A percentile compares a stretch with the other conserved stretches of the same genome.
These are phyloP conservation scores for Antennarius maculatus DNA, from an alignment of 2,797 vertebrate genomes.

Conservation along the genomic window DNA sequence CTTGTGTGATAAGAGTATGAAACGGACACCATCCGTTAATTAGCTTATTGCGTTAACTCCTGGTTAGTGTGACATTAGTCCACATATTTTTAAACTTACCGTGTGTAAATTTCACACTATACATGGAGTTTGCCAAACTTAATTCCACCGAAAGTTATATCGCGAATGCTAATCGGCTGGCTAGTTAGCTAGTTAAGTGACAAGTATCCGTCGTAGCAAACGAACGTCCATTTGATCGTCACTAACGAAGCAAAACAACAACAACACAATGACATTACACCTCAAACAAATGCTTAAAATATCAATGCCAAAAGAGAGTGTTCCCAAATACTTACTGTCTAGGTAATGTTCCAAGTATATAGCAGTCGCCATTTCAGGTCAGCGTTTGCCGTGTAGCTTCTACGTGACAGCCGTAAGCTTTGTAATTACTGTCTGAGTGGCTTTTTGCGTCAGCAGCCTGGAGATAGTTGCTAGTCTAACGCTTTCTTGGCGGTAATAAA, in stretches of 20 bases:
- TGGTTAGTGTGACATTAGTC: not conserved
- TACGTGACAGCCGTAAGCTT: slow-evolving; percentile 57
- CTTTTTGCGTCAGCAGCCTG: slow-evolving; percentile 42
- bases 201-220: slow-evolving; percentile 13
- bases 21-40: too few relatives aligned
- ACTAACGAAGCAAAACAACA: not conserved
- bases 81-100: fast-evolving
- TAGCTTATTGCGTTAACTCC: not conserved
- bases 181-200: slow-evolving; percentile 35
- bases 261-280: not conserved
- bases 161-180: slow-evolving; percentile 39
- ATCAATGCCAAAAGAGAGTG: fast-evolving
- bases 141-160: not conserved
- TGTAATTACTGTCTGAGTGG: slow-evolving; percentile 26
- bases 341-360: slow-evolving; percentile 98
- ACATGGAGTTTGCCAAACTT: not conserved
- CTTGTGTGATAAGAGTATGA: not conserved
- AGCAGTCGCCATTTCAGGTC: slow-evolving; percentile 90
- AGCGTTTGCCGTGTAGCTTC: slow-evolving; percentile 59
- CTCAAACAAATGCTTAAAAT: not conserved
- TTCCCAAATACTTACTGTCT: slow-evolving; percentile 86
- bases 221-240: not conserved
- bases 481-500: slow-evolving; percentile 1
- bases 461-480: not conserved
- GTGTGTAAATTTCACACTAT: fast-evolving